Evolutionary conservation across 1,140 invertebrate species (phyloP).

Genomic region (Zaprionus kolodkinae): DNA sequence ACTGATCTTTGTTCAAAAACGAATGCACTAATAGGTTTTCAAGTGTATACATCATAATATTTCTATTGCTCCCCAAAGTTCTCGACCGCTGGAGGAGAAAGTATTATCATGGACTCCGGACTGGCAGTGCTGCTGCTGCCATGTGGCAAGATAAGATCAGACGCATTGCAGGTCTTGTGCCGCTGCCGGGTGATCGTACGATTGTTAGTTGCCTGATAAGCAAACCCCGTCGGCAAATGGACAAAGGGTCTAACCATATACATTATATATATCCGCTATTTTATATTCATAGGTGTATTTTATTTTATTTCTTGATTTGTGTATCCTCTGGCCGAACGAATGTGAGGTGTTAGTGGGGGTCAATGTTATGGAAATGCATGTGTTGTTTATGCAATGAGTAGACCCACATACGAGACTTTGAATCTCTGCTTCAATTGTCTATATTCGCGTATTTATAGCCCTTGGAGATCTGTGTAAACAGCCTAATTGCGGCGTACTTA

Average conservation of each 20-base stretch:
- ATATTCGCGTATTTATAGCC: constrained; percentile 36
- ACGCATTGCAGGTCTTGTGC: constrained; percentile 13
- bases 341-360: constrained; percentile 25
- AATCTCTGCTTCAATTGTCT: constrained; percentile 15
- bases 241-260: constrained; percentile 35
- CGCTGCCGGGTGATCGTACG: constrained; percentile 17
- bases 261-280: constrained; percentile 18
- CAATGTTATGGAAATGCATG: constrained; percentile 53
- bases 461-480: constrained; percentile 37
- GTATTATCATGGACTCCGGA: constrained; percentile 19
- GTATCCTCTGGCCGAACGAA: not conserved
- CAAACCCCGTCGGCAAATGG: constrained; percentile 4
- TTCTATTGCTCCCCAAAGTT: not conserved
- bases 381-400: constrained; percentile 43
- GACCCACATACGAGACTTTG: not conserved
- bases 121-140: constrained; percentile 2
- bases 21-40: not conserved
- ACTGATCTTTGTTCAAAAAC: constrained; percentile 10
- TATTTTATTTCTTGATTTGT: constrained; percentile 24
- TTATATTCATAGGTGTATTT: constrained; percentile 12
- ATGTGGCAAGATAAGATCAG: constrained; percentile 36
- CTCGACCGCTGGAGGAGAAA: constrained; percentile 1
- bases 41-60: not conserved
- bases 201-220: constrained; percentile 36
- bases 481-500: constrained; percentile 32